Base-by-base conservation (phyloP, 1,140 invertebrate species). In the Lepidurus arcticus region DNA sequence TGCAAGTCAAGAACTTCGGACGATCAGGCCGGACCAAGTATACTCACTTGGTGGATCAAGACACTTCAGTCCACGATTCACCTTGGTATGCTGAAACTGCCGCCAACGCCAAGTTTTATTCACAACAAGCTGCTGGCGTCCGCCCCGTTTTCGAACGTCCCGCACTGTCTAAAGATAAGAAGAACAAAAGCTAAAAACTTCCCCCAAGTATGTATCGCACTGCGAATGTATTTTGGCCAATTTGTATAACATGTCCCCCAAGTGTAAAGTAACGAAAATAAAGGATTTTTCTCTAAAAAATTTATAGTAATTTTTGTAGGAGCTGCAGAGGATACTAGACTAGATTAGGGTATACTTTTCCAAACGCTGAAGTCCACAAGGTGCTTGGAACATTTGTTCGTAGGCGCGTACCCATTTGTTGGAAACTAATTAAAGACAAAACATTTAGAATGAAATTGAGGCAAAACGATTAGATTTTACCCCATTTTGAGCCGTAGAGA, bases 1-100 rank as follows among this genome's bases (percentile, higher is more conserved):
- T 99, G 98, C 98, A 99, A 89, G 98, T 99, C 1, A 99, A 99
- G 86, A 99, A 99, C 87, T 99, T 99, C 87, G 98, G 98, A 21
- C 90, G 98, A 16, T 98, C 97, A 79, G 97, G 97, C 26, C 90
- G 98, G 76, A 99, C 98, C 0, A 99, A 99, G 84, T 99, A 99
- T 85, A 99, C 98, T 6, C 98, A 99, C 87, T 88, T 99, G 82
- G 96, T 99, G 0, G 97, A 99, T 86, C 98, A 99, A 87, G 98
- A 99, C 84, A 99, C 98, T 0, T 99, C 98, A 0, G 92, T 95
- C 81, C 98, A 98, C 84, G 97, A 99, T 84, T 97, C 96, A 0
- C 94, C 97, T 0, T 99, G 98, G 98, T 92, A 93, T 79, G 91
- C 91, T 5, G 96, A 98, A 83, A 95, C 94, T 6, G 84, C 87